Conservation (phyloP, 1,140 invertebrate species). For the Nephotettix cincticeps region DNA sequence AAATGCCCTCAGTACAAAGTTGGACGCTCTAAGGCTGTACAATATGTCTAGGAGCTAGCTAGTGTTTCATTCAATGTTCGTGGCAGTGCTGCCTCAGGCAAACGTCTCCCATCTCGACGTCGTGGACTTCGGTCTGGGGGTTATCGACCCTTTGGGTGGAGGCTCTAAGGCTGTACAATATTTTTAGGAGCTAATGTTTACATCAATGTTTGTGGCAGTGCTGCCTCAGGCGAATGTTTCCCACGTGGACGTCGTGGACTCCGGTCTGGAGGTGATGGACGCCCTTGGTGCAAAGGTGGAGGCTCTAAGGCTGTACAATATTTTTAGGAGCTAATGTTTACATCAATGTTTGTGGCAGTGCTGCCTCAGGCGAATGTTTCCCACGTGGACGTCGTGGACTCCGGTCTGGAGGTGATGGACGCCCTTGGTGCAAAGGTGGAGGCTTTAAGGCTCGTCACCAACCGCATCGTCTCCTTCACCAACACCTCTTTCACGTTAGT, state of each 20-base stretch:
- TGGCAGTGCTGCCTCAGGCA: conserved; percentile 47
- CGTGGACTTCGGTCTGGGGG: conserved; percentile 54
- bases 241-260: conserved; percentile 56
- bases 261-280: conserved; percentile 54
- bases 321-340: no score
- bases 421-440: conserved; percentile 52
- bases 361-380: conserved; percentile 52
- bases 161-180: conserved; percentile 53
- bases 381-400: conserved; percentile 56
- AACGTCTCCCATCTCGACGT: conserved; percentile 57
- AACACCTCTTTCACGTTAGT: conserved; percentile 45
- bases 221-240: conserved; percentile 50
- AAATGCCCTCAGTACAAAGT: conserved; percentile 50
- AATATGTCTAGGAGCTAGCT: no score
- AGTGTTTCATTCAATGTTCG: no score
- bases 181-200: no score
- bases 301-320: conserved; percentile 53
- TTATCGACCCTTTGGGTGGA: conserved; percentile 53
- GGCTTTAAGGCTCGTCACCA: conserved; percentile 55
- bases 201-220: no score
- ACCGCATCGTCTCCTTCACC: conserved; percentile 48
- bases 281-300: conserved; percentile 52
- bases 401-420: conserved; percentile 54
- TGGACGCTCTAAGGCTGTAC: conserved; percentile 54
- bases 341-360: no score